Conservation (phyloP, 1,140 invertebrate genomes). For the Trichoplusia ni region DNA sequence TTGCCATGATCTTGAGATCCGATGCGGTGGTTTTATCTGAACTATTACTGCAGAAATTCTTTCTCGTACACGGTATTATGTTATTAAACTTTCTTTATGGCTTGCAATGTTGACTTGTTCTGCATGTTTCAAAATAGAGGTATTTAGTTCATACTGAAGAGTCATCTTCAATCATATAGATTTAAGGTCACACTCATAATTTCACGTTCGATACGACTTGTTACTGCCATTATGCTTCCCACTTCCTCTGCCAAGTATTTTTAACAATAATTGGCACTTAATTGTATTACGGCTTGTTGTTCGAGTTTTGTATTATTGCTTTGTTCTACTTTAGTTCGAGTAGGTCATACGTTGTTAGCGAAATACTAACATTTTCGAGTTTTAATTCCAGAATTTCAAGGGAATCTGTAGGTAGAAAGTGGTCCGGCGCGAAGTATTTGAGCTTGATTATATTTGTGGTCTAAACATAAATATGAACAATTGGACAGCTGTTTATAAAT, state of each 20-base stretch:
- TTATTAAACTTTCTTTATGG: background rate
- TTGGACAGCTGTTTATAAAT: conserved; percentile 29
- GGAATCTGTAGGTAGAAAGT: too few species aligned
- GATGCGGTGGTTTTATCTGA: background rate
- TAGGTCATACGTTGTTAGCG: too few species aligned
- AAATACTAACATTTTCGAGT: too few species aligned
- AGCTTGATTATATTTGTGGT: too few species aligned
- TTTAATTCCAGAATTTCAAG: too few species aligned
- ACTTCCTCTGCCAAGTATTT: background rate
- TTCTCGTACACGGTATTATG: background rate
- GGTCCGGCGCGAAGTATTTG: too few species aligned
- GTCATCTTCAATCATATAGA: background rate
- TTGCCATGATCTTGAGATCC: background rate
- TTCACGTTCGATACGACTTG: background rate
- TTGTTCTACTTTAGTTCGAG: background rate
- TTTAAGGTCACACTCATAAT: too few species aligned
- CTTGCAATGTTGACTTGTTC: background rate
- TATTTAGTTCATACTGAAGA: background rate
- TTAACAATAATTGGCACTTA: background rate
- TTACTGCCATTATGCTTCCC: background rate
- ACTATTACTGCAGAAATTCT: background rate
- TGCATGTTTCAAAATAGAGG: background rate
- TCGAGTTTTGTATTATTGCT: background rate
- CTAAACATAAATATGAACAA: conserved; percentile 12
- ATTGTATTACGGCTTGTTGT: background rate